Conservation (phyloP, 2,113 vertebrate species). For the Odocoileus hemionus region DNA sequence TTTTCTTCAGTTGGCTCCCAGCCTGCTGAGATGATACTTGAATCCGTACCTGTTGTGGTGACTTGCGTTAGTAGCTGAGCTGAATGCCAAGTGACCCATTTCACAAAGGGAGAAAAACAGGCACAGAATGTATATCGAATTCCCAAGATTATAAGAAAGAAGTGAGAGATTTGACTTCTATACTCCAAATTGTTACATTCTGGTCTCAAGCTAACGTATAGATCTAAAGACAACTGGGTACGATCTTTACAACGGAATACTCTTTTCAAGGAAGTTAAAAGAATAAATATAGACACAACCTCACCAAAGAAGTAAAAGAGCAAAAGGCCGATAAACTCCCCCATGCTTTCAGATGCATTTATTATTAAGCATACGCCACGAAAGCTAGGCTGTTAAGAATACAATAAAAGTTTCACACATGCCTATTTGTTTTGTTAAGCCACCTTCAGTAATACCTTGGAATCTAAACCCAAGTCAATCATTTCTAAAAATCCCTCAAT, state of each 20-base stretch:
- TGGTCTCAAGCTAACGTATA: neutral
- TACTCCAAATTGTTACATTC: neutral
- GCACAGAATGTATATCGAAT: neutral
- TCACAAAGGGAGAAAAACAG: slow-evolving; percentile 45
- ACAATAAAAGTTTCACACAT: neutral
- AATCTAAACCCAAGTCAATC: neutral
- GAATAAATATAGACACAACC: neutral
- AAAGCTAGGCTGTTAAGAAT: neutral
- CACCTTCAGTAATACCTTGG: neutral
- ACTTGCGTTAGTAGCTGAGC: slow-evolving; percentile 63
- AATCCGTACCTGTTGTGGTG: slow-evolving; percentile 72
- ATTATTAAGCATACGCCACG: neutral
- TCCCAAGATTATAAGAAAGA: neutral
- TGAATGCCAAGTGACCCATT: slow-evolving; percentile 35
- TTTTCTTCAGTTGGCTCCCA: slow-evolving; percentile 64
- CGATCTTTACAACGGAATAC: neutral
- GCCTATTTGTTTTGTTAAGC: neutral
- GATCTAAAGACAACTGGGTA: neutral
- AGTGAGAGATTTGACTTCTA: neutral
- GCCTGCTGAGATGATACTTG: slow-evolving; percentile 66
- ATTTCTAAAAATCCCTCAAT: neutral
- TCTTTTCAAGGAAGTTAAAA: neutral
- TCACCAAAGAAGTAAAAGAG: neutral
- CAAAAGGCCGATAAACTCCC: neutral
- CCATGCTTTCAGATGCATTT: neutral